Conservation (phyloP, 2,113 vertebrate genomes). For the Myotis davidii region DNA sequence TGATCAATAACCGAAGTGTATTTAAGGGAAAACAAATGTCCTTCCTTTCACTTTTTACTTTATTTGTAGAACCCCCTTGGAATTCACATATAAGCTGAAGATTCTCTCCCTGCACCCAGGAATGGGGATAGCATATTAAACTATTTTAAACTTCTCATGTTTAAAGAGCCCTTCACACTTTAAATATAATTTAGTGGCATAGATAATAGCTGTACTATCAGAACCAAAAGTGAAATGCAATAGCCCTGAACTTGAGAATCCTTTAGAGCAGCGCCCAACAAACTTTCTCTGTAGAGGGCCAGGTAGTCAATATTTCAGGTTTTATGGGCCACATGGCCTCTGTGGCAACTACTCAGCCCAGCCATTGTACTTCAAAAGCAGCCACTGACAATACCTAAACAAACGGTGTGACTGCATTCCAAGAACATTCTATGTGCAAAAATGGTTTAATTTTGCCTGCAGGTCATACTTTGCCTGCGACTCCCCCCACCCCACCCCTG, state of each 20-base stretch:
- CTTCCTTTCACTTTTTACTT: conserved; percentile 9
- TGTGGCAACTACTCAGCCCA: not conserved
- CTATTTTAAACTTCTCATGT: not conserved
- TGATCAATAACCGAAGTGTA: not conserved
- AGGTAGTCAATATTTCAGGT: conserved; percentile 22
- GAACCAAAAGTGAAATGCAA: conserved; percentile 61
- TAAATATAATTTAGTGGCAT: conserved; percentile 36
- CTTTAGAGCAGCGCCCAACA: not conserved
- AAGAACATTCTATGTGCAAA: conserved; percentile 24
- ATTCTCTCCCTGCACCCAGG: not conserved
- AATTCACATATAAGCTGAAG: not conserved
- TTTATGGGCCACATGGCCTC: not conserved
- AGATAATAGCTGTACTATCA: conserved; percentile 18
- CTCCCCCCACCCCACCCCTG: not conserved
- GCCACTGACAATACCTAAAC: not conserved
- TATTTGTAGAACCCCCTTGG: not conserved
- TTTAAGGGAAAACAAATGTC: not conserved
- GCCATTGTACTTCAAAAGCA: not conserved
- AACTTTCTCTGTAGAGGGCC: conserved; percentile 5
- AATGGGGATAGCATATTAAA: not conserved
- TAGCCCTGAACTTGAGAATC: conserved; percentile 34
- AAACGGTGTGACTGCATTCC: not conserved
- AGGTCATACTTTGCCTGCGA: not conserved
- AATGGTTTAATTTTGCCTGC: not conserved
- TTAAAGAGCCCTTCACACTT: conserved; percentile 19